Percentiles rank a stretch among this genome's conserved stretches.
phyloP scores from a whole-genome alignment of 2,888 invertebrate species.

The Podotricha telesiphe region DNA sequence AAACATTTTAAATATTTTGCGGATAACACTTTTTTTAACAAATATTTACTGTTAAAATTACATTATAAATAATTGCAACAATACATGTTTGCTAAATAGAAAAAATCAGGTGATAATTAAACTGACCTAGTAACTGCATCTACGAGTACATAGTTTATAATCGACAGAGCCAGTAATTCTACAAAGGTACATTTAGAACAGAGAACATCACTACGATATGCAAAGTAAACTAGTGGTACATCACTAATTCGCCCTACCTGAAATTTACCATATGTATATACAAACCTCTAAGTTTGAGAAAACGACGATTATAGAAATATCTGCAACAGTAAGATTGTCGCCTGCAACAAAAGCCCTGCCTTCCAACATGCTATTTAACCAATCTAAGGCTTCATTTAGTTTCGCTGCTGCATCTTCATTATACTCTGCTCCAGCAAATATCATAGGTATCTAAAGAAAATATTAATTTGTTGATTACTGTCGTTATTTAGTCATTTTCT shows the following conservation, averaged over 20 bases:
- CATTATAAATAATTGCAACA: not conserved
- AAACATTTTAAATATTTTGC: too few species aligned
- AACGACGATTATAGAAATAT: conserved; percentile 85
- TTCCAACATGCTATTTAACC: conserved; percentile 83
- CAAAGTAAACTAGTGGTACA: too few species aligned
- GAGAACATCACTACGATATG: not conserved
- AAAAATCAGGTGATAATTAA: conserved; percentile 12
- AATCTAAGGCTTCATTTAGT: conserved; percentile 84
- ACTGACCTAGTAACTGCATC: not conserved
- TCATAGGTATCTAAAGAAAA: conserved; percentile 67
- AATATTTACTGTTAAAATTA: not conserved
- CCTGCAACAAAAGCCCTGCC: conserved; percentile 87
- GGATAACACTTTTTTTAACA: too few species aligned
- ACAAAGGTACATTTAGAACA: too few species aligned
- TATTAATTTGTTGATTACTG: not conserved
- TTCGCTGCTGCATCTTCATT: conserved; percentile 75
- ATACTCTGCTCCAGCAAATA: conserved; percentile 73
- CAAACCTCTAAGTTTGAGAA: conserved; percentile 85
- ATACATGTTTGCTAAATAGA: conserved; percentile 7
- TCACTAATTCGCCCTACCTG: too few species aligned
- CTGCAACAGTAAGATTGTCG: conserved; percentile 87
- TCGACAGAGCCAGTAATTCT: not conserved
- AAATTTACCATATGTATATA: too few species aligned
- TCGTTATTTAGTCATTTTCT: too few species aligned
- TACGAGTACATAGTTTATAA: not conserved